Conservation (phyloP, 2,797 vertebrate species). For the Chelmon rostratus region DNA sequence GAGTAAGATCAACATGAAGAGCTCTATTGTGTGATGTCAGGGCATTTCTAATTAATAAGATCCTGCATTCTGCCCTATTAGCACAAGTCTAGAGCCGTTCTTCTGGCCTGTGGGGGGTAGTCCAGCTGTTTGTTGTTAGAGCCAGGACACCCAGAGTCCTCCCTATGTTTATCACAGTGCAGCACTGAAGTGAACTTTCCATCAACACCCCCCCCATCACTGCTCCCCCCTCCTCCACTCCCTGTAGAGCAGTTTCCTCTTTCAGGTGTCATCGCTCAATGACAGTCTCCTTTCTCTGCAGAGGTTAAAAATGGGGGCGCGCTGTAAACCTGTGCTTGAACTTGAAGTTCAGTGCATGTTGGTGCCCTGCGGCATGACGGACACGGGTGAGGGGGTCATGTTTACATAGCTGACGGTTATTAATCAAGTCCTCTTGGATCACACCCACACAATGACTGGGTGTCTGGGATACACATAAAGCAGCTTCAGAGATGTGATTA, state of each 20-base stretch:
- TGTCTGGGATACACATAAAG: constrained; percentile 60
- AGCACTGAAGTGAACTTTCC: constrained; percentile 67
- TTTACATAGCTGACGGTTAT: constrained; percentile 73
- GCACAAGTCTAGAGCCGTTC: constrained; percentile 47
- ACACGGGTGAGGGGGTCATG: constrained; percentile 39
- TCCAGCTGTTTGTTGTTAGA: constrained; percentile 81
- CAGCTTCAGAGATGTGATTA: constrained; percentile 25
- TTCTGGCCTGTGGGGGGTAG: constrained; percentile 46
- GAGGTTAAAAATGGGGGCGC: constrained; percentile 43
- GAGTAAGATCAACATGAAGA: constrained; percentile 27
- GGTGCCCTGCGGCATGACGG: constrained; percentile 24
- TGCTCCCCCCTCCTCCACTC: constrained; percentile 14
- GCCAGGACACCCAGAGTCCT: constrained; percentile 73
- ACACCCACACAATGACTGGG: constrained; percentile 24
- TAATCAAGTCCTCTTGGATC: constrained; percentile 66
- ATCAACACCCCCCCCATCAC: constrained; percentile 41
- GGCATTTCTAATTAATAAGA: constrained; percentile 67
- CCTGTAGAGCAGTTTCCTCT: constrained; percentile 61
- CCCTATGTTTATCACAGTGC: constrained; percentile 82
- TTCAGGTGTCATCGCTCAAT: constrained; percentile 66
- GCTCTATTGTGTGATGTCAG: constrained; percentile 54
- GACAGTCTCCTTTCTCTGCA: constrained; percentile 35
- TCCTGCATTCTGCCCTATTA: constrained; percentile 63
- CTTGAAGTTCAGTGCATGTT: constrained; percentile 29
- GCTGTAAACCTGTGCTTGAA: constrained; percentile 65